Evolutionary conservation across 2,797 vertebrate species (phyloP), one percentile per base, ranked within the genome.

Genomic region (Iguana delicatissima): DNA sequence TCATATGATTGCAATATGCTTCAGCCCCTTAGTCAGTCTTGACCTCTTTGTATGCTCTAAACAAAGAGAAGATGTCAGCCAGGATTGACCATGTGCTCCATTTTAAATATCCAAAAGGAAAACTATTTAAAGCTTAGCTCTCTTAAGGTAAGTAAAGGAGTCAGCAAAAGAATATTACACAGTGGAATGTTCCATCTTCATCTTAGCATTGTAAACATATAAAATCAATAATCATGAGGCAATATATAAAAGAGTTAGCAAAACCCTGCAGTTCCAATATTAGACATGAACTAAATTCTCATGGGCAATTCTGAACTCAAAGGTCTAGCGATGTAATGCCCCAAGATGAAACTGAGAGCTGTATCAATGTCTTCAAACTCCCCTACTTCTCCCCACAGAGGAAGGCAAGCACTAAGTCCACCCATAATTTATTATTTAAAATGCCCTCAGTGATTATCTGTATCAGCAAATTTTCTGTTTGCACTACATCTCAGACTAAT

Each of bases 91-190:
- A 52, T 16, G n/a, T 74, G 1, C 52, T 57, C n/a, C 22, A 35
- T 24, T 6, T 50, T 55, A 24, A 57, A 86, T 74, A 35, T 35
- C 32, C n/a, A 86, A 46, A 32, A 20, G 32, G 22, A 38, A 24
- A 62, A 24, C 16, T 57, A 74, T 29, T 26, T 86, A 35, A 74
- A 57, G n/a, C 69, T 24, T 26, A 55, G 14, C 32, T 74, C 32
- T 24, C 32, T 20, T 22, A 1, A 59, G 35, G 8, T 16, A 18
- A 38, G 24, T 42, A 76, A 57, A 16, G 24, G n/a, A 74, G 20
- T 86, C n/a, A 76, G 52, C 84, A 86, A 74, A 77, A 77, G 32
- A 74, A 57, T 26, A 85, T 35, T 74, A 74, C 32, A 85, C 82
- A 50, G 42, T 35, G 22, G 50, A n/a, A 35, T 26, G n/a, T 73